Evolutionary conservation across 1,140 invertebrate genomes (phyloP).

Genomic region (Holotrichia oblita): DNA sequence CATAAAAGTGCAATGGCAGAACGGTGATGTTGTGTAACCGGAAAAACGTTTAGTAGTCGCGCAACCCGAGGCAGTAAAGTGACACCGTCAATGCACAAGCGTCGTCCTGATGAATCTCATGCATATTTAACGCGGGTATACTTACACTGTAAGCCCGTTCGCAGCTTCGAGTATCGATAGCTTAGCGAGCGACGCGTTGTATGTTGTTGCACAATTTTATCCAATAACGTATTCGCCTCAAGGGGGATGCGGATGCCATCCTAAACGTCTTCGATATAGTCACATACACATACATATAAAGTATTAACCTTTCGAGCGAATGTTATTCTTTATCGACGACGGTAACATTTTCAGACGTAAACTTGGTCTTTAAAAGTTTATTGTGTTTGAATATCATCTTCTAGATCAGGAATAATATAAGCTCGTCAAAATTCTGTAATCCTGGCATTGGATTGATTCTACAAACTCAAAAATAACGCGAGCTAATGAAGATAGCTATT

Average conservation of each 20-base stretch:
- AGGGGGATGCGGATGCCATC: not conserved
- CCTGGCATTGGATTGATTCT: no score
- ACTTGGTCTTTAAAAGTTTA: no score
- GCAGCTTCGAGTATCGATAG: not conserved
- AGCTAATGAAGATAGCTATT: no score
- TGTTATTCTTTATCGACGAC: no score
- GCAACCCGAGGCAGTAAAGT: slow-evolving; percentile 43
- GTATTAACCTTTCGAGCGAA: no score
- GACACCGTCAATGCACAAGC: slow-evolving; percentile 38
- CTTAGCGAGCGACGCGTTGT: slow-evolving; percentile 1
- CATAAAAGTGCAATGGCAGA: slow-evolving; percentile 15
- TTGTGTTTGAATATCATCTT: no score
- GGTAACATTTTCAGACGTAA: no score
- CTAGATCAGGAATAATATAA: no score
- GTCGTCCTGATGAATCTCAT: slow-evolving; percentile 42
- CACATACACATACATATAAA: not conserved
- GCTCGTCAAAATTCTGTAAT: no score
- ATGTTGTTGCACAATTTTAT: slow-evolving; percentile 21
- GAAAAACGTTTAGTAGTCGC: slow-evolving; percentile 39
- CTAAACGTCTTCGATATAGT: not conserved
- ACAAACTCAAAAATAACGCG: no score
- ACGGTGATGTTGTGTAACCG: slow-evolving; percentile 10
- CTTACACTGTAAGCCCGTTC: not conserved
- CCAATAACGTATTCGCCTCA: slow-evolving; percentile 16
- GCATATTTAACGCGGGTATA: slow-evolving; percentile 43